Percentiles rank a stretch among this genome's conserved stretches.
Evolutionary conservation across 2,113 vertebrate species (phyloP).

Genomic region (Cardinalis cardinalis): DNA sequence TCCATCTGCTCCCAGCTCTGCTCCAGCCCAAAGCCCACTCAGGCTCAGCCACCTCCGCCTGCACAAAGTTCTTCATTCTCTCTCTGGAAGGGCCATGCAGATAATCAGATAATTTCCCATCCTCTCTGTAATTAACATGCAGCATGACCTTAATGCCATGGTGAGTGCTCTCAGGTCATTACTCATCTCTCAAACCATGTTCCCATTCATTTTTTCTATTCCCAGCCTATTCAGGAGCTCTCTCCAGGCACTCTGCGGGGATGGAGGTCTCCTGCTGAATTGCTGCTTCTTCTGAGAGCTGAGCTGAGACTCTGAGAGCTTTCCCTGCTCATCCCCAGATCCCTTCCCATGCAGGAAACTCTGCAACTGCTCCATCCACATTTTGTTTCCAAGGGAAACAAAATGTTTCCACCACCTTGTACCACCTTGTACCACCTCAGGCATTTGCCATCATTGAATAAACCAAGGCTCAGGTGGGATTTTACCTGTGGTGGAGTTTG

Average conservation of each 20-base stretch:
- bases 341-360: neutral
- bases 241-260: neutral
- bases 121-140: neutral
- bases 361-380: neutral
- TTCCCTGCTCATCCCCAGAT: neutral
- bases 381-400: neutral
- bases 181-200: neutral
- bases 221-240: neutral
- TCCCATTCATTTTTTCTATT: neutral
- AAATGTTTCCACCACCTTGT: too few relatives aligned
- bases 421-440: neutral
- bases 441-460: neutral
- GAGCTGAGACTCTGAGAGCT: neutral
- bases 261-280: neutral
- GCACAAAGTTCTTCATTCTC: neutral
- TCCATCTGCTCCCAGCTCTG: neutral
- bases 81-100: neutral
- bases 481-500: neutral
- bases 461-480: neutral
- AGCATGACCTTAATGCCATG: neutral
- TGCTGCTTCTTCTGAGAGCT: neutral
- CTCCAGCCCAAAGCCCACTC: accelerated
- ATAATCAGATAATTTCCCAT: neutral
- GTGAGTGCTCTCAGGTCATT: neutral
- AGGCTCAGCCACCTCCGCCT: neutral